phyloP scores from a whole-genome alignment of 2,113 vertebrate species.

The Aldabrachelys gigantea region DNA sequence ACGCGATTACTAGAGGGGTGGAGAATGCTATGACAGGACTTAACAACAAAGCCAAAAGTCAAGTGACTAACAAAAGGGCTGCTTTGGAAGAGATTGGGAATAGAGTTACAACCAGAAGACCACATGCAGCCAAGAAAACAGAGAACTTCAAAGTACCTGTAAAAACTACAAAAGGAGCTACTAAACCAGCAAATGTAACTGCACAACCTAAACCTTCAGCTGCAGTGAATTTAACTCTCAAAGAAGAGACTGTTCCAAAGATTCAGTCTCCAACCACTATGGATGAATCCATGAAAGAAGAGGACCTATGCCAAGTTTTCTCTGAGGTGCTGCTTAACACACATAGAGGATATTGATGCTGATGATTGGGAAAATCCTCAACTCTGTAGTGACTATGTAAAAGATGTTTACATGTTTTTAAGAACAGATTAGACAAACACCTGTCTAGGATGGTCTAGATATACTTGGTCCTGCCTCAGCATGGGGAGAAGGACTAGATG shows the following conservation, averaged over 20 bases:
- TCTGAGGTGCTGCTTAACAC: slow-evolving; percentile 84
- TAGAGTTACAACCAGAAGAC: slow-evolving; percentile 63
- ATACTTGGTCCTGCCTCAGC: neutral
- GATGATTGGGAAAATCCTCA: slow-evolving; percentile 87
- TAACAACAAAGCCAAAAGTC: slow-evolving; percentile 61
- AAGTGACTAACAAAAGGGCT: slow-evolving; percentile 56
- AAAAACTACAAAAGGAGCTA: slow-evolving; percentile 55
- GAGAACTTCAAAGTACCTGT: slow-evolving; percentile 66
- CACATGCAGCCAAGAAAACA: slow-evolving; percentile 63
- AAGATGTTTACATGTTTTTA: slow-evolving; percentile 86
- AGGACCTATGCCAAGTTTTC: slow-evolving; percentile 90
- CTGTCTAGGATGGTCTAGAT: neutral
- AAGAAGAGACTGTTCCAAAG: slow-evolving; percentile 66
- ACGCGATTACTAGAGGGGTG: slow-evolving; percentile 59
- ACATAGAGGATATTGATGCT: slow-evolving; percentile 88
- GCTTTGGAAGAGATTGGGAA: slow-evolving; percentile 84
- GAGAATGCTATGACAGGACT: slow-evolving; percentile 67
- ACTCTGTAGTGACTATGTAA: slow-evolving; percentile 91
- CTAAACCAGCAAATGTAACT: slow-evolving; percentile 44
- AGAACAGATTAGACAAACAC: too few species aligned
- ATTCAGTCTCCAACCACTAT: slow-evolving; percentile 54
- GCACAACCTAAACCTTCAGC: slow-evolving; percentile 40
- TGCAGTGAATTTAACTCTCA: slow-evolving; percentile 52
- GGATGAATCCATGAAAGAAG: slow-evolving; percentile 85
- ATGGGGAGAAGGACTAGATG: neutral